Base-by-base conservation (phyloP, 2,113 vertebrate species). In the Cyprinodon tularosa region DNA sequence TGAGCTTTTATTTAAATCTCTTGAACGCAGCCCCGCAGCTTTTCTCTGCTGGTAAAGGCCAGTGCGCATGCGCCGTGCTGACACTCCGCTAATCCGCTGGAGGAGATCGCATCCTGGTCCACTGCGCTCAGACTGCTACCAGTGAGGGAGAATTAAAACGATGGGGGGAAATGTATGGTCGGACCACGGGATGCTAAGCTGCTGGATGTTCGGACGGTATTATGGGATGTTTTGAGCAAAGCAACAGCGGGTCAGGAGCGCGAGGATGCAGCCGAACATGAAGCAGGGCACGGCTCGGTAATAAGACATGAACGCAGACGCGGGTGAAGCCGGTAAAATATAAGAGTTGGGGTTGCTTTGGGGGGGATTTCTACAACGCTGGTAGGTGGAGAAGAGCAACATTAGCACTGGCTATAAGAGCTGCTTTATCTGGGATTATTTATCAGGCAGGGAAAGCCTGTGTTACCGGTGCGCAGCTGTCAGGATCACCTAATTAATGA, bases 31-130 rank as follows among this genome's bases (percentile, higher is more conserved):
- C 81, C 85, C 76, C 69, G 77, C 76, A 76, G 81, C 66, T 64
- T 64, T 45, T 61, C 80, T 76, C 74, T 71, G 74, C 64, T 78
- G 63, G 67, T 37, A 20, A 70, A 29, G 63, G n/a, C 68, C 63
- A 86, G 6, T 86, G 93, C 94, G 94, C 94, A 77, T 94, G 94
- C 91, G 94, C 85, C 5, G 72, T 92, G 86, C 91, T 90, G 91
- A 94, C 92, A 90, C 91, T 88, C 92, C 88, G 62, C 82, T 93
- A 92, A 94, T 93, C 92, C 91, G 80, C 90, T 85, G 86, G 87
- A 81, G 86, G 88, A 86, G 86, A 88, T 88, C 68, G 84, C 93
- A 90, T 90, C 90, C 88, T 74, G 77, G 80, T 82, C 69, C 86
- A 66, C 91, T 86, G 88, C 84, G 81, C 88, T 84, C 90, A 66